Evolutionary conservation across 2,113 vertebrate genomes (phyloP).

Genomic region (Antennarius striatus): DNA sequence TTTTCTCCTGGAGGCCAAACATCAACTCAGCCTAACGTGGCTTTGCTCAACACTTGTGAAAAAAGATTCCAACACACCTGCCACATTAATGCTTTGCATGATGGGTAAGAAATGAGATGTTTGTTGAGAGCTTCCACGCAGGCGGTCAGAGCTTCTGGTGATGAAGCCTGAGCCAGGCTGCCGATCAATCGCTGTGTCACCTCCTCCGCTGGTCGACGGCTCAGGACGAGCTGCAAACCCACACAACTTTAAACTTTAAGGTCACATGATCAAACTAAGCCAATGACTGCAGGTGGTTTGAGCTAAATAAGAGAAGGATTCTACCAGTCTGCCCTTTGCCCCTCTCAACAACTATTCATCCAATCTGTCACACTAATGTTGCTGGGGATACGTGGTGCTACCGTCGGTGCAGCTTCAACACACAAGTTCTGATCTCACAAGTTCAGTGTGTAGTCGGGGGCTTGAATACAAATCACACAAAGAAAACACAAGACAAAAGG

Average conservation of each 20-base stretch:
- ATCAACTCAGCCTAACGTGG: not conserved
- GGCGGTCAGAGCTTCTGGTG: slow-evolving; percentile 47
- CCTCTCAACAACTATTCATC: too few species aligned
- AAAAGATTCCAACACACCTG: slow-evolving; percentile 59
- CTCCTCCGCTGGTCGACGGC: slow-evolving; percentile 62
- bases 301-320: too few species aligned
- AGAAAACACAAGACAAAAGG: too few species aligned
- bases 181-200: slow-evolving; percentile 40
- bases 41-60: not conserved
- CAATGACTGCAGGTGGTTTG: too few species aligned
- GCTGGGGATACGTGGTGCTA: too few species aligned
- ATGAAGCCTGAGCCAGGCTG: slow-evolving; percentile 48
- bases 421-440: too few species aligned
- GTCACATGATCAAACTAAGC: too few species aligned
- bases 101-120: slow-evolving; percentile 72
- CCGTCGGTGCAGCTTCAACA: too few species aligned
- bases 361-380: too few species aligned
- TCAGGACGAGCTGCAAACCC: slow-evolving; percentile 45
- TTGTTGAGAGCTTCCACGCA: slow-evolving; percentile 72
- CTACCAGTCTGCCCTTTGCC: too few species aligned
- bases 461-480: too few species aligned
- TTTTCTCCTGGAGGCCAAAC: slow-evolving; percentile 66
- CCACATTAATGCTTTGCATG: slow-evolving; percentile 73
- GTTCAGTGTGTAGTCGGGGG: too few species aligned
- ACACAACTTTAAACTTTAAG: not conserved